Percentiles rank a stretch among this genome's conserved stretches.
These are phyloP conservation scores for Kryphioiulus occultus DNA, from an alignment of 2,888 invertebrate species.

Conservation along the genomic window DNA sequence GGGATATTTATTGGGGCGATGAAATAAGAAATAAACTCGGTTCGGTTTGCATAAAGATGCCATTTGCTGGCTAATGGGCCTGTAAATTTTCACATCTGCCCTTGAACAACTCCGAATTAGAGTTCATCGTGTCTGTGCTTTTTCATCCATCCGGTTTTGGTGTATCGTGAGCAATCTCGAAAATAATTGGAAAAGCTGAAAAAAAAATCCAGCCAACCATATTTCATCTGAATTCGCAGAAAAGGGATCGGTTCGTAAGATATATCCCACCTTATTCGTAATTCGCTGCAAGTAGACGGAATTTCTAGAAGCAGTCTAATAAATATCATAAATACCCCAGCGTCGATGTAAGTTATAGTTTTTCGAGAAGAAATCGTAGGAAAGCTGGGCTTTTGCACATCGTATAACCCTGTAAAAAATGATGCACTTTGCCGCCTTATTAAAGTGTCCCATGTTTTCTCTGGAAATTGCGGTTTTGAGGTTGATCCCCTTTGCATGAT, in stretches of 20 bases:
- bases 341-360: conserved; percentile 36
- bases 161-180: conserved; percentile 9
- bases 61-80: conserved; percentile 1
- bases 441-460: conserved; percentile 17
- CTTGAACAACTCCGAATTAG: background rate
- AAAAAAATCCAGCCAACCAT: background rate
- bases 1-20: background rate
- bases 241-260: conserved; percentile 38
- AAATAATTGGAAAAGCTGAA: conserved; percentile 28
- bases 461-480: background rate
- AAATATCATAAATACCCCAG: conserved; percentile 39
- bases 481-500: conserved; percentile 1
- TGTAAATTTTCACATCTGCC: conserved; percentile 40
- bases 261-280: conserved; percentile 20
- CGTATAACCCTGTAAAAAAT: background rate
- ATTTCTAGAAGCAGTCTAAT: conserved; percentile 45
- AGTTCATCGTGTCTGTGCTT: conserved; percentile 35
- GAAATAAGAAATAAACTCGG: conserved; percentile 17
- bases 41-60: conserved; percentile 30
- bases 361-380: background rate
- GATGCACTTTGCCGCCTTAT: conserved; percentile 17
- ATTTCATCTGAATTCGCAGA: conserved; percentile 33
- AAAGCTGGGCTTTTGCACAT: conserved; percentile 27
- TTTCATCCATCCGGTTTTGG: conserved; percentile 2
- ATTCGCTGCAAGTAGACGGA: conserved; percentile 33